These are phyloP conservation scores for Lucifuga dentata DNA, from an alignment of 2,113 vertebrate genomes.

Conservation along the genomic window DNA sequence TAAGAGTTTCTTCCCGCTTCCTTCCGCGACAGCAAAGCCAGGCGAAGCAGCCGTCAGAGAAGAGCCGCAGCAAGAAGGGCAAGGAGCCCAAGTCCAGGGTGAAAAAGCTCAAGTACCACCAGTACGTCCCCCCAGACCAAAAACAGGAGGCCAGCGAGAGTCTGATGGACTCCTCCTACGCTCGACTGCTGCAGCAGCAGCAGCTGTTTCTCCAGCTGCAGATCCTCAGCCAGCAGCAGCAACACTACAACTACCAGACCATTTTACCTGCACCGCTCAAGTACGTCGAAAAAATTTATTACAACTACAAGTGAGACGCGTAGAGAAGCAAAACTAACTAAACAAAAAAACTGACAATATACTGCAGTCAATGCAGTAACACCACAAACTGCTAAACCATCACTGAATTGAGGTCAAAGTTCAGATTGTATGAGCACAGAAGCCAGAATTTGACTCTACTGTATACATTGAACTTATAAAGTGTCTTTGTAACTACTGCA, in stretches of 20 bases:
- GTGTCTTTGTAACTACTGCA: no score
- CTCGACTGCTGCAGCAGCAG: conserved; percentile 96
- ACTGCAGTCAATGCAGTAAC: no score
- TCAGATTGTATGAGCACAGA: no score
- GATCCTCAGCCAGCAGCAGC: conserved; percentile 98
- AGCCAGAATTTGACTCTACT: no score
- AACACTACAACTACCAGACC: conserved; percentile 86
- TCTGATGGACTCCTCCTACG: conserved; percentile 97
- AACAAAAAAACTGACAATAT: no score
- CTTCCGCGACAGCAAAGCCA: conserved; percentile 90
- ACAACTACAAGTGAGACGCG: conserved; percentile 83
- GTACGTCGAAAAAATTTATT: conserved; percentile 81
- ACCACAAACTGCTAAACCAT: no score
- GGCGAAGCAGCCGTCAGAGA: conserved; percentile 90
- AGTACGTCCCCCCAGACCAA: conserved; percentile 98
- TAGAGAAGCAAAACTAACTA: no score
- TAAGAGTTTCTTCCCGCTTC: background rate
- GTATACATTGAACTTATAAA: no score
- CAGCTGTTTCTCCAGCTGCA: conserved; percentile 98
- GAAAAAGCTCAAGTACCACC: conserved; percentile 98
- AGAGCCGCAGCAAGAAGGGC: conserved; percentile 94
- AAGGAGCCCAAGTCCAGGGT: conserved; percentile 93
- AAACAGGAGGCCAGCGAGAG: conserved; percentile 92
- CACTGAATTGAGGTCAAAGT: no score
- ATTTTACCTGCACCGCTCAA: conserved; percentile 76